Conservation (phyloP, 2,797 vertebrate genomes). For the Hafferia zeledoni region DNA sequence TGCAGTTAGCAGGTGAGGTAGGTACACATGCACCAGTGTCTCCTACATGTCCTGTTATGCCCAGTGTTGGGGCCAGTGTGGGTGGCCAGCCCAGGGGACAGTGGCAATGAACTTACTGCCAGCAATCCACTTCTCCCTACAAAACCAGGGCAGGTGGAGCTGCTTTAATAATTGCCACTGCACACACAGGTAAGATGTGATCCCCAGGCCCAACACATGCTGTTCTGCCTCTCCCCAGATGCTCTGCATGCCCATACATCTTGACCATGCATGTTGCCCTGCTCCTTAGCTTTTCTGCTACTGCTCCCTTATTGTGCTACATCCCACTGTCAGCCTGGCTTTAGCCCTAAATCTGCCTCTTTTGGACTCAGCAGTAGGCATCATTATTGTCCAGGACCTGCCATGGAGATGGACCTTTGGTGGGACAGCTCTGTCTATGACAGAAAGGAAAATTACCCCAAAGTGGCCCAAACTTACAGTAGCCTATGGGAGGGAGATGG, state of each 20-base stretch:
- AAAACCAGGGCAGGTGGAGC: background rate
- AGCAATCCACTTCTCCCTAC: background rate
- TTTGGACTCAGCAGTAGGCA: background rate
- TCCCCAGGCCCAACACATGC: rapidly evolving
- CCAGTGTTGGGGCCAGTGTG: background rate
- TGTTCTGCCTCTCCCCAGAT: background rate
- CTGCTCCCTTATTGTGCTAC: background rate
- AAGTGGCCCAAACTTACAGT: background rate
- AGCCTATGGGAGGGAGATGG: background rate
- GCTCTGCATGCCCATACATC: background rate
- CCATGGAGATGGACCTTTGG: background rate
- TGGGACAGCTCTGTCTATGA: background rate
- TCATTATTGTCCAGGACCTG: background rate
- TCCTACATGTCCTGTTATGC: background rate
- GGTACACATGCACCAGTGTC: background rate
- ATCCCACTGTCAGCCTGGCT: background rate
- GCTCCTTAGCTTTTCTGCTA: background rate
- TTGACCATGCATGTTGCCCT: background rate
- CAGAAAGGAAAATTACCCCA: background rate
- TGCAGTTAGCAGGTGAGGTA: background rate
- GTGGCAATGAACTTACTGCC: background rate
- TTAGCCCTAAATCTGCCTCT: background rate
- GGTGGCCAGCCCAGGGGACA: background rate
- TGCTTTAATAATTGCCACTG: background rate
- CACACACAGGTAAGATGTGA: background rate